Evolutionary conservation across 1,140 invertebrate genomes (phyloP).

Genomic region (Ips nitidus): DNA sequence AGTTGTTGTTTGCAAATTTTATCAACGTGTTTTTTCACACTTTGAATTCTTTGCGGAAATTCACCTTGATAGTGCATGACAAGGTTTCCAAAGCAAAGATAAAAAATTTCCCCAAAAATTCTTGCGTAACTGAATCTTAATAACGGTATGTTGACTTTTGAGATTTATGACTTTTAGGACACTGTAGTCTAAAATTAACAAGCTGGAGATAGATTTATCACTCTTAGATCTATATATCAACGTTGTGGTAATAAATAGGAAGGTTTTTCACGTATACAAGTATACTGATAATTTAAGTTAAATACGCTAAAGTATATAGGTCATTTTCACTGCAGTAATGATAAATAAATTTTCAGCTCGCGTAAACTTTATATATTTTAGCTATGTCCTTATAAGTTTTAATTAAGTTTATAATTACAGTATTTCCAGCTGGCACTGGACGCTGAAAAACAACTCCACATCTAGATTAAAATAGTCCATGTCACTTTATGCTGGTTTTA

Average conservation of each 20-base stretch:
- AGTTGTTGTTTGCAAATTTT: no score
- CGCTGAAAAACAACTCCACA: conserved; percentile 8
- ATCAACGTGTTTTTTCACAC: no score
- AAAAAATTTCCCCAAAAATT: neutral
- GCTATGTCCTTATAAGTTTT: conserved; percentile 6
- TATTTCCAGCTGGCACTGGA: conserved; percentile 12
- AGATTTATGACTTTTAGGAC: conserved; percentile 19
- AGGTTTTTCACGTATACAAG: no score
- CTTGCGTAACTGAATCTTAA: conserved; percentile 8
- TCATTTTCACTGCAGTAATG: conserved; percentile 3
- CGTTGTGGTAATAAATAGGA: conserved; percentile 1
- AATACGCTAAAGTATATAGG: neutral
- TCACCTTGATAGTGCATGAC: no score
- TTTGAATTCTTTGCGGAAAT: no score
- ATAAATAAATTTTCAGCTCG: conserved; percentile 10
- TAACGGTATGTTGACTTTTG: neutral
- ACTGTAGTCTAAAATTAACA: conserved; percentile 16
- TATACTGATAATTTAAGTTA: no score
- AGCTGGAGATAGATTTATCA: conserved; percentile 21
- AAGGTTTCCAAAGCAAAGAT: no score
- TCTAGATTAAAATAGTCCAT: conserved; percentile 18
- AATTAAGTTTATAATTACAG: conserved; percentile 7
- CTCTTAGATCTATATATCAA: conserved; percentile 15
- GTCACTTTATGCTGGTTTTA: conserved; percentile 6
- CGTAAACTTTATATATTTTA: conserved; percentile 2